Evolutionary conservation across 2,888 invertebrate genomes (phyloP), one percentile per base, ranked within the genome.

Genomic region (Hirtodrosophila alboralis): DNA sequence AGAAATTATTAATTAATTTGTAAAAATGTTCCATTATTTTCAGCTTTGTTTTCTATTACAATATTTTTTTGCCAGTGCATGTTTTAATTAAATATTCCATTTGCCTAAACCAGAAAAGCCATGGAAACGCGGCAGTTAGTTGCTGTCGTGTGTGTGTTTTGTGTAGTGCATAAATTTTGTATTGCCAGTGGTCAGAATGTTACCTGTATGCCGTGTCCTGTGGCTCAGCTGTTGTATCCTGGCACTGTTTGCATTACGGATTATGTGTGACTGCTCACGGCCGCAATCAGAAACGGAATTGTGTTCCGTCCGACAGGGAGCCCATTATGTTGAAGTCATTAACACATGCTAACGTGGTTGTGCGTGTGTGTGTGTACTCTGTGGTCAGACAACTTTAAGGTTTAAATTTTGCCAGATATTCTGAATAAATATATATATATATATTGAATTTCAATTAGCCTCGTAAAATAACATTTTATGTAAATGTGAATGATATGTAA

Each of bases 81-180:
- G 87, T 85, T 86, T 84, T 84, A 84, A 84, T 84, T 84, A 84
- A 84, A 84, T 84, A 84, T 86, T 84, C 87, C 84, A 84, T 84
- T 84, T 84, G 69, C 83, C 84, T 78, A 83, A 83, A 54, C 83
- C 85, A 61, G n/a, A n/a, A n/a, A 75, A 66, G 65, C 67, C 52
- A n/a, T n/a, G n/a, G 36, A 62, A 65, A 62, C 53, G 64, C 61
- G 18, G 62, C 68, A 70, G 80, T 79, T 77, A 70, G 83, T 65
- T 63, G 31, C 52, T 40, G 47, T 40, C 36, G 16, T 44, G n/a
- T n/a, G n/a, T 54, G 28, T 52, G 34, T 23, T 41, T 44, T 43
- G 62, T 51, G 36, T 28, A 77, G 65, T 66, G 79, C 64, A 79
- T 66, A 75, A 75, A 84, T 74, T 84, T 36, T 30, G 68, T 31